phyloP scores from a whole-genome alignment of 2,797 vertebrate genomes.

The Melopsittacus undulatus region DNA sequence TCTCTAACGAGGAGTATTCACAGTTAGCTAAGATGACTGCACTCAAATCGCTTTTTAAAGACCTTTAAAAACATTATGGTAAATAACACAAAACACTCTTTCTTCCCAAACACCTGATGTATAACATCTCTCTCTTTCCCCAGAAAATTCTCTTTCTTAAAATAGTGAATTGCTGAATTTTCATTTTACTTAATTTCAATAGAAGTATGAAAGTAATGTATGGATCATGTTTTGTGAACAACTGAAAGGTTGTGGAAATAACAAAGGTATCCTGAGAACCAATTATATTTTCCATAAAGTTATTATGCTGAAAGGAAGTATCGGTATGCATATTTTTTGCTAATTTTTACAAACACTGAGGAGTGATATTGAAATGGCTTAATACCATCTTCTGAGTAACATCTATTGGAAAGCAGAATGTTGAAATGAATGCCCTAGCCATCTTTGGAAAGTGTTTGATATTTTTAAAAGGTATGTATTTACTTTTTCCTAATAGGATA shows the following conservation, averaged over 20 bases:
- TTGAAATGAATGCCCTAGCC: neutral
- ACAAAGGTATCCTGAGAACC: constrained; percentile 34
- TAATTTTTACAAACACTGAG: constrained; percentile 5
- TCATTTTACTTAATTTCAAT: constrained; percentile 23
- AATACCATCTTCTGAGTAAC: constrained; percentile 30
- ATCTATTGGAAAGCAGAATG: neutral
- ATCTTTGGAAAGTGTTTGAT: neutral
- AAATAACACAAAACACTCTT: neutral
- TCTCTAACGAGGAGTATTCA: neutral
- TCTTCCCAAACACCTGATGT: neutral
- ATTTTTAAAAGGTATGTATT: neutral
- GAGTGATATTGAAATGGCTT: neutral
- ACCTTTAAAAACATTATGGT: neutral
- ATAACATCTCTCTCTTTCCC: neutral
- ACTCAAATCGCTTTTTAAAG: neutral
- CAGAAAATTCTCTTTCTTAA: neutral
- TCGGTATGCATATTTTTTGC: neutral
- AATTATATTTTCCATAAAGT: constrained; percentile 48
- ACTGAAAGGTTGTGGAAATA: constrained; percentile 21
- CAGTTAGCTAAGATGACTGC: neutral
- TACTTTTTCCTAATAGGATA: neutral
- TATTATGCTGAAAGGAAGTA: constrained; percentile 29
- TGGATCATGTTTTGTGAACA: neutral
- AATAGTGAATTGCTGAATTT: constrained; percentile 15
- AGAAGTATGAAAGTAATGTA: constrained; percentile 14